Conservation (phyloP, 2,113 vertebrate genomes). For the Callipepla squamata region DNA sequence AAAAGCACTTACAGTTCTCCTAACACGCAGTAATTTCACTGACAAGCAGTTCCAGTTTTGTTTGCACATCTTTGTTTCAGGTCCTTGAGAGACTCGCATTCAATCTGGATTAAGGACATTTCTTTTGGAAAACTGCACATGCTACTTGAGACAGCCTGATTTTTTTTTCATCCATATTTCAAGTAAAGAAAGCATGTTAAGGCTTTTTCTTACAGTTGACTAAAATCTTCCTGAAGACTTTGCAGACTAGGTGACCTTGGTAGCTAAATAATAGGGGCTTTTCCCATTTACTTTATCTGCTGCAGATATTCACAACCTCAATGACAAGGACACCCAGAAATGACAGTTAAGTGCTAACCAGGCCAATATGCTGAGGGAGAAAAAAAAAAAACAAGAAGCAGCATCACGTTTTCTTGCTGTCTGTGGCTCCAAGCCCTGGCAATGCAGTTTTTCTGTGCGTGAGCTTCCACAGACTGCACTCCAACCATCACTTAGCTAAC, state of each 20-base stretch:
- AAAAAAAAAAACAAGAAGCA: not conserved
- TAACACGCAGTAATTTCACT: no score
- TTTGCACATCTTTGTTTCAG: no score
- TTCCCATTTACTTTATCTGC: not conserved
- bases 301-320: not conserved
- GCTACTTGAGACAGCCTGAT: no score
- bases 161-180: no score
- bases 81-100: no score
- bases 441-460: not conserved
- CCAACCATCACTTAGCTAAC: not conserved
- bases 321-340: not conserved
- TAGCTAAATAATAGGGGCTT: not conserved
- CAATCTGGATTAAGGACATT: no score
- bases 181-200: no score
- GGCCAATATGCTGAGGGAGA: not conserved
- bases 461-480: not conserved
- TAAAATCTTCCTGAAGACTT: not conserved
- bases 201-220: no score
- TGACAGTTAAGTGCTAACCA: not conserved
- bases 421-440: not conserved
- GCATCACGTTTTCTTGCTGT: not conserved
- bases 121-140: no score
- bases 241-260: not conserved
- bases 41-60: no score
- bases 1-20: no score